phyloP scores from a whole-genome alignment of 2,888 invertebrate species.

The Xylocampa areola region DNA sequence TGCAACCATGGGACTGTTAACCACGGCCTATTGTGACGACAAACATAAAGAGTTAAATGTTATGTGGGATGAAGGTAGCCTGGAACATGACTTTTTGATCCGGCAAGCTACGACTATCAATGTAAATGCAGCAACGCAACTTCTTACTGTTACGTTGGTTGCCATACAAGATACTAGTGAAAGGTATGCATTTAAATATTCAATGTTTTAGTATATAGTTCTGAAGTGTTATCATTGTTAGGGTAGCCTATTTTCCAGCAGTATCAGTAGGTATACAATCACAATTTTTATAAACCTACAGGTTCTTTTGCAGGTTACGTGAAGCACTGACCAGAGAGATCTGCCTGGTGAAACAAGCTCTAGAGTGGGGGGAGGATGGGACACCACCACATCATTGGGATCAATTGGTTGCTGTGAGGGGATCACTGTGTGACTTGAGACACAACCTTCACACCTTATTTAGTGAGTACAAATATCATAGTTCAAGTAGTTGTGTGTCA shows the following conservation, averaged over 20 bases:
- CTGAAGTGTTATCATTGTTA: too few relatives aligned
- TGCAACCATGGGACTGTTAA: constrained; percentile 72
- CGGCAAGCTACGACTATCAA: constrained; percentile 88
- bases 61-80: constrained; percentile 70
- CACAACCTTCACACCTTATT: constrained; percentile 81
- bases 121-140: constrained; percentile 88
- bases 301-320: constrained; percentile 83
- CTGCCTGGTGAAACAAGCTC: constrained; percentile 81
- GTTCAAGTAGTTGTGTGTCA: too few relatives aligned
- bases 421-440: constrained; percentile 80
- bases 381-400: constrained; percentile 88
- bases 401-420: constrained; percentile 81
- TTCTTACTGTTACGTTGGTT: constrained; percentile 87
- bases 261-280: too few relatives aligned
- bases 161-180: constrained; percentile 88
- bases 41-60: constrained; percentile 64
- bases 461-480: constrained; percentile 69
- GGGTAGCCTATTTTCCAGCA: too few relatives aligned
- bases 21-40: constrained; percentile 73
- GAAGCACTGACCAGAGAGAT: constrained; percentile 82
- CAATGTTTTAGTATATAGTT: too few relatives aligned
- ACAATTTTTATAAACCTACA: too few relatives aligned
- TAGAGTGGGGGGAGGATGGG: constrained; percentile 86
- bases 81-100: constrained; percentile 88
- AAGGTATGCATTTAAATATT: too few relatives aligned